Evolutionary conservation across 2,888 invertebrate genomes (phyloP).

Genomic region (Maniola hyperantus): DNA sequence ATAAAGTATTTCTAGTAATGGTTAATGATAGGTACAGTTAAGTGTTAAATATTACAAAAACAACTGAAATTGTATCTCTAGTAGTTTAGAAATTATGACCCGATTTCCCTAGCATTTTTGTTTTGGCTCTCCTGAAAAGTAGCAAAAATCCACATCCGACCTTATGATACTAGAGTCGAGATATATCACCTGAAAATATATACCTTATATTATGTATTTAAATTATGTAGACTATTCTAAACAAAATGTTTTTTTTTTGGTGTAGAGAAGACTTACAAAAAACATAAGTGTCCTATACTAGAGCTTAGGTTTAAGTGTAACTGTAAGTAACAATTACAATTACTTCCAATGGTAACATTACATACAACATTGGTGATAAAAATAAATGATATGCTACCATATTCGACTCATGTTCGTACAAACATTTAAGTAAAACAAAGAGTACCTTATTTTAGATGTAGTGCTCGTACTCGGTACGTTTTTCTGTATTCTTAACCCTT

Average conservation of each 20-base stretch:
- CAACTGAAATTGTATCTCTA: too few relatives aligned
- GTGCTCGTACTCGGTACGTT: conserved; percentile 62
- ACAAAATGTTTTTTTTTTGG: background rate
- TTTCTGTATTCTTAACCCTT: conserved; percentile 48
- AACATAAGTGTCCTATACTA: background rate
- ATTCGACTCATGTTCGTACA: conserved; percentile 48
- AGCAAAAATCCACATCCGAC: too few relatives aligned
- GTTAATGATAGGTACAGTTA: too few relatives aligned
- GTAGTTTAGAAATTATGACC: too few relatives aligned
- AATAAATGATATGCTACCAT: conserved; percentile 40
- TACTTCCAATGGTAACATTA: background rate
- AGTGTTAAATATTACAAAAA: too few relatives aligned
- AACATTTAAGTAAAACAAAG: conserved; percentile 66
- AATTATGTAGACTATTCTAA: background rate
- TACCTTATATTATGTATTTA: background rate
- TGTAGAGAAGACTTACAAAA: background rate
- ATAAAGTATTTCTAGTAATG: too few relatives aligned
- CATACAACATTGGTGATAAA: conserved; percentile 31
- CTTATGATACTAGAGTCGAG: too few relatives aligned
- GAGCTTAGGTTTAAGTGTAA: background rate
- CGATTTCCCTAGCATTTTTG: too few relatives aligned
- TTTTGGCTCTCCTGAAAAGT: too few relatives aligned
- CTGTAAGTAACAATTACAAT: background rate
- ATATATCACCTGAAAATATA: conserved; percentile 3
- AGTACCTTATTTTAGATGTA: conserved; percentile 69